phyloP scores from a whole-genome alignment of 2,888 invertebrate genomes.

The Netelia fuscicornis region DNA sequence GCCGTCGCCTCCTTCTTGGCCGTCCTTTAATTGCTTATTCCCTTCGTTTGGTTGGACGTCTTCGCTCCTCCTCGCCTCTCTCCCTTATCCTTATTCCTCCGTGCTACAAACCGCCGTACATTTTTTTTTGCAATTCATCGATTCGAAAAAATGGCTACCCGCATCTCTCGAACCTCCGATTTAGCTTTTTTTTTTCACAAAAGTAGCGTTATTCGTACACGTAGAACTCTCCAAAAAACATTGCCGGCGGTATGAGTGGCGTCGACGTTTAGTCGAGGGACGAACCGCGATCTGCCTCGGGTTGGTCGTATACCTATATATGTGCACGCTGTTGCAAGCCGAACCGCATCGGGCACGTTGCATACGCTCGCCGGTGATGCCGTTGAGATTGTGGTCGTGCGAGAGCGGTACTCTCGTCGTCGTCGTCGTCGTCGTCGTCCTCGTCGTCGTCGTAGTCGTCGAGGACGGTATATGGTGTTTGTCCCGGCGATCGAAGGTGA shows the following conservation, averaged over 20 bases:
- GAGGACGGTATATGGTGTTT: slow-evolving; percentile 70
- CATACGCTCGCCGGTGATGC: slow-evolving; percentile 27
- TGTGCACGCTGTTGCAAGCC: background rate
- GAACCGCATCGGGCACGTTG: slow-evolving; percentile 4
- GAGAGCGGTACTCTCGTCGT: slow-evolving; percentile 62
- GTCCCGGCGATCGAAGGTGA: slow-evolving; percentile 79
- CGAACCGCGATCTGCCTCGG: slow-evolving; percentile 4
- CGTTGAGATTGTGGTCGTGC: slow-evolving; percentile 58
- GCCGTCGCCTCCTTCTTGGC: slow-evolving; percentile 38
- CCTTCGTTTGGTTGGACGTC: slow-evolving; percentile 5
- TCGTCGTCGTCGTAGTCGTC: slow-evolving; percentile 36
- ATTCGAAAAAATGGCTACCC: too few relatives aligned
- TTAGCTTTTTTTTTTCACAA: too few relatives aligned
- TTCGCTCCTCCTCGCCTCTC: too few relatives aligned
- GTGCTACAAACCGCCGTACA: too few relatives aligned
- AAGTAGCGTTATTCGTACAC: too few relatives aligned
- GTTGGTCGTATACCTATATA: background rate
- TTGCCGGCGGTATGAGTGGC: background rate
- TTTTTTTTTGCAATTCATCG: too few relatives aligned
- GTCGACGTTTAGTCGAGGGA: background rate
- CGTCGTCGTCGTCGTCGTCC: slow-evolving; percentile 56
- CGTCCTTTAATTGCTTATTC: slow-evolving; percentile 69
- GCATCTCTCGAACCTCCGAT: too few relatives aligned
- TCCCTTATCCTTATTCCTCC: too few relatives aligned
- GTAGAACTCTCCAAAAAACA: background rate